phyloP scores from a whole-genome alignment of 2,797 vertebrate species.

The Gymnothorax javanicus region DNA sequence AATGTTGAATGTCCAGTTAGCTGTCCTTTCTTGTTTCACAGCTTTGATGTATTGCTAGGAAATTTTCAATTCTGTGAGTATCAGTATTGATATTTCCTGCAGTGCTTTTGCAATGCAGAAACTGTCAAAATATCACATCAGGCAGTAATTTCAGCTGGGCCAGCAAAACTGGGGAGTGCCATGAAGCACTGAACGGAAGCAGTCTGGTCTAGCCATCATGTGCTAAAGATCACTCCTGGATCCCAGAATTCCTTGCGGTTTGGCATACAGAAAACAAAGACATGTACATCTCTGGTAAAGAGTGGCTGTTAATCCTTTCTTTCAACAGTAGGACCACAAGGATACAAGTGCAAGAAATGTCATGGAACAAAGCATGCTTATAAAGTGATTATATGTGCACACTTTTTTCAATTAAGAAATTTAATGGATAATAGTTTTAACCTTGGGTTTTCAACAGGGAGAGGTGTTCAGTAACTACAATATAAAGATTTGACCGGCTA shows the following conservation, averaged over 20 bases:
- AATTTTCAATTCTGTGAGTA: background rate
- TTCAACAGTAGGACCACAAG: background rate
- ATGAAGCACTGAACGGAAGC: too few relatives aligned
- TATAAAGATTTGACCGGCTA: too few relatives aligned
- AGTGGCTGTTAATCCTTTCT: background rate
- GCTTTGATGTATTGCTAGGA: background rate
- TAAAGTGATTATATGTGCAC: too few relatives aligned
- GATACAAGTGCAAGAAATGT: background rate
- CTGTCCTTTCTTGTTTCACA: background rate
- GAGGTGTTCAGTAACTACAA: too few relatives aligned
- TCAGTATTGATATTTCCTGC: conserved; percentile 3
- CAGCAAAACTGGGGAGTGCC: background rate
- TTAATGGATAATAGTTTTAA: background rate
- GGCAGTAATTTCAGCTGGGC: background rate
- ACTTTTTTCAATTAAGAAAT: background rate
- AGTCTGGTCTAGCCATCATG: background rate
- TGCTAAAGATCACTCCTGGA: background rate
- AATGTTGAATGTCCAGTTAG: background rate
- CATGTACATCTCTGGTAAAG: background rate
- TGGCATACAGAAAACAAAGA: too few relatives aligned
- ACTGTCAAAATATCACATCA: background rate
- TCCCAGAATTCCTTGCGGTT: background rate
- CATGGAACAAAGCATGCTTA: too few relatives aligned
- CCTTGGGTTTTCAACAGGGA: too few relatives aligned
- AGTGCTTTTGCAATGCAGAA: background rate